A percentile compares a stretch with the other conserved stretches of the same genome.
These are phyloP conservation scores for Stenichneumon culpator DNA, from an alignment of 2,888 invertebrate species.

Conservation along the genomic window DNA sequence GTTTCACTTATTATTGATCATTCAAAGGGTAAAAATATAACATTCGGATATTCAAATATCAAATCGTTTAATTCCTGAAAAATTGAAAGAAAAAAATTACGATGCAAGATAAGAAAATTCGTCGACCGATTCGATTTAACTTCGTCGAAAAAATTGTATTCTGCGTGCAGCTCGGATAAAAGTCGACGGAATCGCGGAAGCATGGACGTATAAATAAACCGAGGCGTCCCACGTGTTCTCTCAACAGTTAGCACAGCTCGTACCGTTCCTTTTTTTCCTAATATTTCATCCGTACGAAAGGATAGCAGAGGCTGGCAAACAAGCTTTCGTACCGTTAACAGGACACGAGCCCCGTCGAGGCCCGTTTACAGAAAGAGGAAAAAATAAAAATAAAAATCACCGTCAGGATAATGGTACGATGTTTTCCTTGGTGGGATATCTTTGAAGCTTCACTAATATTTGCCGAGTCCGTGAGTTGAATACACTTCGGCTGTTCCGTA, in stretches of 20 bases:
- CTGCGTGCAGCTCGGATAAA: slow-evolving; percentile 3
- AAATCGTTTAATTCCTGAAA: not conserved
- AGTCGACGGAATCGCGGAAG: slow-evolving; percentile 47
- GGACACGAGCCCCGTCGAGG: slow-evolving; percentile 50
- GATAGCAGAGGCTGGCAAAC: slow-evolving; percentile 64
- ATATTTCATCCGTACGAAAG: slow-evolving; percentile 55
- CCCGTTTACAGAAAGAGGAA: slow-evolving; percentile 45
- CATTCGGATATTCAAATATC: not conserved
- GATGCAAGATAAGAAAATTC: not conserved
- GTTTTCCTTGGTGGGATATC: slow-evolving; percentile 45
- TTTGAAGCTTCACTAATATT: slow-evolving; percentile 62
- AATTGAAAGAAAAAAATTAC: not conserved
- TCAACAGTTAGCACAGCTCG: slow-evolving; percentile 45
- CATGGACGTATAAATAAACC: slow-evolving; percentile 51
- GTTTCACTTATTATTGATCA: too few relatives aligned
- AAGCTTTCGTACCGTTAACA: slow-evolving; percentile 66
- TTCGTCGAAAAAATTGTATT: not conserved
- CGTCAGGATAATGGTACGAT: slow-evolving; percentile 50
- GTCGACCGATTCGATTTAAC: not conserved
- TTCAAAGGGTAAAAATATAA: not conserved
- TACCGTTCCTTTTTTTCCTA: slow-evolving; percentile 33
- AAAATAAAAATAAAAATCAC: slow-evolving; percentile 20
- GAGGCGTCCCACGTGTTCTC: slow-evolving; percentile 54
- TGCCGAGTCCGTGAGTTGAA: slow-evolving; percentile 62
- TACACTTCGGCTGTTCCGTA: slow-evolving; percentile 20